Percentiles rank a stretch among this genome's conserved stretches.
Evolutionary conservation across 1,140 invertebrate species (phyloP).

Genomic region (Drosophila lacteicornis): DNA sequence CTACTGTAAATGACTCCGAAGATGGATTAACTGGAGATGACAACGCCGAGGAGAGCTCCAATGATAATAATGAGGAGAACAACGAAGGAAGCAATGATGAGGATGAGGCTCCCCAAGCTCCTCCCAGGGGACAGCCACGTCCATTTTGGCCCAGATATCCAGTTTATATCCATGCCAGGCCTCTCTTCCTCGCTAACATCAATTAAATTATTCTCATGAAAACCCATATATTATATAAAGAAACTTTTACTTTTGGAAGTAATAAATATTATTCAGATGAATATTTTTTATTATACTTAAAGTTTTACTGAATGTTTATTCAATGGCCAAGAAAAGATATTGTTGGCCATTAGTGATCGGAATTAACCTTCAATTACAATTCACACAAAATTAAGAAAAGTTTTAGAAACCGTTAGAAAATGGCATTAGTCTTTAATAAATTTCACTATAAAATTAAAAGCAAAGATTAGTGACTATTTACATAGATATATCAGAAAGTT

Average conservation of each 20-base stretch:
- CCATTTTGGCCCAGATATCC: background rate
- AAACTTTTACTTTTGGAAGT: background rate
- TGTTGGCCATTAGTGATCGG: no score
- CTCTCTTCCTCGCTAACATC: background rate
- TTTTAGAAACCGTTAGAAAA: no score
- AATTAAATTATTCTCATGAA: background rate
- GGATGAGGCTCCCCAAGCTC: background rate
- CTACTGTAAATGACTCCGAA: slow-evolving; percentile 1
- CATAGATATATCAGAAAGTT: background rate
- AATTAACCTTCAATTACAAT: no score
- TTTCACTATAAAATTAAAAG: no score
- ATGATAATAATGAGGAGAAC: no score
- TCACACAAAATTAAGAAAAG: no score
- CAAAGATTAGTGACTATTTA: no score
- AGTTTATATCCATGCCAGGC: slow-evolving; percentile 1
- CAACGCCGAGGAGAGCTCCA: background rate
- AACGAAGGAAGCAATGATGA: background rate
- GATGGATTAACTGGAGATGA: background rate
- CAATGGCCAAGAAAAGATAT: no score
- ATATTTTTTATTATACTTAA: no score
- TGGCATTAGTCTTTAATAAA: no score
- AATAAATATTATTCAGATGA: background rate
- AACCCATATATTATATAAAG: background rate
- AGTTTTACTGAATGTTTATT: no score
- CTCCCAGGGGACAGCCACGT: background rate